These are phyloP conservation scores for Dolichomitus sp. DNA, from an alignment of 2,888 invertebrate species.

Conservation along the genomic window DNA sequence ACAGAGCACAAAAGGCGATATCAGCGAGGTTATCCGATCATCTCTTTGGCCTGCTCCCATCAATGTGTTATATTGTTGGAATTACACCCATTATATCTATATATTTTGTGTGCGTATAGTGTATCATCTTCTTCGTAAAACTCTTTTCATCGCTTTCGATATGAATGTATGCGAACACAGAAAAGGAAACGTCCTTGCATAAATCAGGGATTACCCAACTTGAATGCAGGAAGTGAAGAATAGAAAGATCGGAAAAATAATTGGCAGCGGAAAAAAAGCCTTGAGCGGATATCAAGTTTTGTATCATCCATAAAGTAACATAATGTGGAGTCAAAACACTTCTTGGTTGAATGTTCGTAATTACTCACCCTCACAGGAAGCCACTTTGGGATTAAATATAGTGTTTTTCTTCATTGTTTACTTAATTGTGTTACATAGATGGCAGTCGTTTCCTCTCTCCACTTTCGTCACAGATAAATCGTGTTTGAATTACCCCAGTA, in stretches of 20 bases:
- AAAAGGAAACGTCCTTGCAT: background rate
- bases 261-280: background rate
- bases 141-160: no score
- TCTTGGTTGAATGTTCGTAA: background rate
- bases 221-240: slow-evolving; percentile 21
- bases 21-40: slow-evolving; percentile 27
- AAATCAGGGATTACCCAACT: slow-evolving; percentile 19
- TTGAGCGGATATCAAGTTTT: background rate
- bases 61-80: background rate
- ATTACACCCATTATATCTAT: background rate
- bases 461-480: background rate
- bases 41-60: slow-evolving; percentile 1
- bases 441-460: background rate
- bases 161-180: background rate
- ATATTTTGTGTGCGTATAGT: background rate
- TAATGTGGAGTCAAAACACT: background rate
- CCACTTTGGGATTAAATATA: background rate
- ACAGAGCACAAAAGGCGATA: slow-evolving; percentile 26
- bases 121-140: background rate
- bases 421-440: slow-evolving; percentile 8
- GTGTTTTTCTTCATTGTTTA: slow-evolving; percentile 9
- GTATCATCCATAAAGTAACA: background rate
- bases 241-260: slow-evolving; percentile 12
- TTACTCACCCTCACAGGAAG: background rate
- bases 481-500: background rate